phyloP scores from a whole-genome alignment of 2,113 vertebrate genomes.

The Scalopus aquaticus region DNA sequence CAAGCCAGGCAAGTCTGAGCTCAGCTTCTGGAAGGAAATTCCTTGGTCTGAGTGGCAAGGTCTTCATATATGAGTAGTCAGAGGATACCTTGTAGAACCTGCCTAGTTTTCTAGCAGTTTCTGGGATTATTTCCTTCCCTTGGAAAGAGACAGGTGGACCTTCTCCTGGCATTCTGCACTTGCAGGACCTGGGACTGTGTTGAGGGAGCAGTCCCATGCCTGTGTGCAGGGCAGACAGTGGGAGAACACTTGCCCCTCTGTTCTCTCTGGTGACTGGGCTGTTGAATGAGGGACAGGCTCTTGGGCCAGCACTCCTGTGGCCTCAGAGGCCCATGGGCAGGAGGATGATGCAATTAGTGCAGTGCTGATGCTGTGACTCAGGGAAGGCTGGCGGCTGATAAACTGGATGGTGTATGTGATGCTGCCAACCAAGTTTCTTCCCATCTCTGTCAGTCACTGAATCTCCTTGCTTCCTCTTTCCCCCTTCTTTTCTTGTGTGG shows the following conservation, averaged over 20 bases:
- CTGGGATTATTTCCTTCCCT: not conserved
- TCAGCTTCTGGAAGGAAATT: not conserved
- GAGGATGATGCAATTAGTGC: slow-evolving; percentile 62
- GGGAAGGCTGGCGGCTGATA: not conserved
- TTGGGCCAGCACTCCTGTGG: slow-evolving; percentile 12
- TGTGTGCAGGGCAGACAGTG: not conserved
- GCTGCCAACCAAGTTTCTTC: slow-evolving; percentile 3
- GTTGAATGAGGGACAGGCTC: not conserved
- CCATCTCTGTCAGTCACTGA: slow-evolving; percentile 4
- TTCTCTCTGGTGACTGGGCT: not conserved
- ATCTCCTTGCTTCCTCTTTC: not conserved
- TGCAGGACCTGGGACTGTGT: not conserved
- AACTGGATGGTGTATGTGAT: not conserved
- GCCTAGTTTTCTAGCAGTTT: slow-evolving; percentile 1
- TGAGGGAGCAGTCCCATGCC: not conserved
- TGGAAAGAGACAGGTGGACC: not conserved
- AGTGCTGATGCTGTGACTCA: slow-evolving; percentile 48
- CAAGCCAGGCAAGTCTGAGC: not conserved
- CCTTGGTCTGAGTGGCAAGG: not conserved
- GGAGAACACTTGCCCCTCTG: not conserved
- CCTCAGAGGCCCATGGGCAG: not conserved
- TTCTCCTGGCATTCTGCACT: not conserved
- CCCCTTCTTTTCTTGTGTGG: not conserved
- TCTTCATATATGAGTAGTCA: not conserved
- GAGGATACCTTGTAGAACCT: not conserved